Evolutionary conservation across 1,140 invertebrate species (phyloP), one percentile per base, ranked within the genome.

Genomic region (Protaetia brevitarsis): DNA sequence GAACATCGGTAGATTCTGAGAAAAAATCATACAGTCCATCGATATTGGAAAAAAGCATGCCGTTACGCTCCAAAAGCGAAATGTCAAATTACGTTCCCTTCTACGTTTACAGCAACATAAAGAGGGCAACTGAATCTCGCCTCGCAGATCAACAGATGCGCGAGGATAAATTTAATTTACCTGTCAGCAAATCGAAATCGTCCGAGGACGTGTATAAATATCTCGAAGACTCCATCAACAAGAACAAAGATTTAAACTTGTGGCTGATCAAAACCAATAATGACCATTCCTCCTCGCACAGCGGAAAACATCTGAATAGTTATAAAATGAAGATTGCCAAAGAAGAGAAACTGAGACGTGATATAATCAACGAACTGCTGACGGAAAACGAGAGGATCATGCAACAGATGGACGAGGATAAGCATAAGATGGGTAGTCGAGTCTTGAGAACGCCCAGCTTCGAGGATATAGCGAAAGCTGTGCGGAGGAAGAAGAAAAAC

Each of bases 311-410:
- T 11, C 31, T 65, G n/a, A 70, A 62, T 30, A 66, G 70, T 21
- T 77, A 77, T 62, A 69, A 73, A 34, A 28, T 71, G 16, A 71
- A 73, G 21, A 57, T 77, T 8, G 72, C 69, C 23, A 69, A 72
- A 65, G 75, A 77, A 64, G 69, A 77, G 21, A 63, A 71, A 59
- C 30, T 77, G 4, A 59, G 75, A 11, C 66, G 75, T 29, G 66
- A 71, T 60, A 77, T 77, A 16, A 77, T 77, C 31, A 71, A 72
- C 37, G 74, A 77, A 57, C 57, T 77, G n/a, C 63, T 77, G 4
- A 63, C 65, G 21, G 73, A 77, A 65, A 77, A 77, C 28, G 74
- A 76, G 64, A 63, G 65, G 23, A 75, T 75, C 8, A 67, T 57
- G 13, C 37, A 45, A 16, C 60, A 36, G 51, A 19, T 61, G 29